These are phyloP conservation scores for Ectemnius continuus DNA, from an alignment of 2,888 invertebrate genomes.

Conservation along the genomic window DNA sequence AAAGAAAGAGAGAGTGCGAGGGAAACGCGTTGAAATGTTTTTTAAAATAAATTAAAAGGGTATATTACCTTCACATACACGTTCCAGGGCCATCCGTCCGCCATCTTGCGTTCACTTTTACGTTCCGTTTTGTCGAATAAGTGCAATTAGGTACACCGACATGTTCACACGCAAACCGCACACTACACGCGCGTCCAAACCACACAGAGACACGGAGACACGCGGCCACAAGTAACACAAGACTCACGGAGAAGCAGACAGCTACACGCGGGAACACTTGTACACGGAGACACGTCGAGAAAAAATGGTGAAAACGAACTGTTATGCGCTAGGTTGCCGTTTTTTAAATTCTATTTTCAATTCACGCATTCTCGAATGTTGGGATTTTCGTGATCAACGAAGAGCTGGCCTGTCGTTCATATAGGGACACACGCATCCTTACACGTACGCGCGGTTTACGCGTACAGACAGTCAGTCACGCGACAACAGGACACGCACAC, in stretches of 20 bases:
- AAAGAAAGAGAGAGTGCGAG: slow-evolving; percentile 12
- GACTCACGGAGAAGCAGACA: neutral
- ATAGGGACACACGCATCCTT: slow-evolving; percentile 58
- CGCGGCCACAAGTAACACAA: slow-evolving; percentile 19
- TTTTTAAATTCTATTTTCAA: slow-evolving; percentile 76
- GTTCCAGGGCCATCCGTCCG: slow-evolving; percentile 75
- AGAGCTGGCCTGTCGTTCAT: slow-evolving; percentile 69
- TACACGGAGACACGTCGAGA: slow-evolving; percentile 43
- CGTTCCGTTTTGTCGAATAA: slow-evolving; percentile 77
- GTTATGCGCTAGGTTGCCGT: slow-evolving; percentile 76
- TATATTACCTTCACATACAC: slow-evolving; percentile 70
- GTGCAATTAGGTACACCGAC: slow-evolving; percentile 77
- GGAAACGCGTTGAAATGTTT: slow-evolving; percentile 38
- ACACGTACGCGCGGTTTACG: neutral
- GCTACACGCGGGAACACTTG: slow-evolving; percentile 12
- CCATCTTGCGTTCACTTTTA: slow-evolving; percentile 77
- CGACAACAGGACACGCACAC: slow-evolving; percentile 12
- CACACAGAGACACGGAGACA: slow-evolving; percentile 27
- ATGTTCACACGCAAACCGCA: slow-evolving; percentile 43
- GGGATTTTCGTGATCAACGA: slow-evolving; percentile 78
- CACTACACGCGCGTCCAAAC: neutral
- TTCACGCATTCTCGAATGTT: slow-evolving; percentile 77
- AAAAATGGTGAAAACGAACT: slow-evolving; percentile 66
- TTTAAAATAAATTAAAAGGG: slow-evolving; percentile 60
- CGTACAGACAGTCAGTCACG: neutral